Evolutionary conservation across 2,797 vertebrate species (phyloP), one percentile per base, ranked within the genome.

Genomic region (Lepidocolaptes lacrymiger): DNA sequence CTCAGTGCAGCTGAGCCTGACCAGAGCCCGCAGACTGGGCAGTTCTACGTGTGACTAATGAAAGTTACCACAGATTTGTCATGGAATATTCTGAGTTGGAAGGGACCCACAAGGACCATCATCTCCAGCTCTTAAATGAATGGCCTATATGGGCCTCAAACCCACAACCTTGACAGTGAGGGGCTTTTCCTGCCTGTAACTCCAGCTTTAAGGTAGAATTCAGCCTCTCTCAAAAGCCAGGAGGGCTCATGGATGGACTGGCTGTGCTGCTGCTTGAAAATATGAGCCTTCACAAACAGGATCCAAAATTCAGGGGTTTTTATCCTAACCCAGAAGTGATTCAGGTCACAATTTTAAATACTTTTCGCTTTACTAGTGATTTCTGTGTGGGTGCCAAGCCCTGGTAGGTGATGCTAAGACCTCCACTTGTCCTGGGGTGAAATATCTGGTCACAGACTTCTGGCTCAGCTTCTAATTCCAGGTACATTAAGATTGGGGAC

Each of bases 401-500:
- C 21, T 37, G 41, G 30, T 19, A 9, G 56, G 39, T 82, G 23
- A 22, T 19, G 7, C 7, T 48, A 55, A 23, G 32, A 2, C 7
- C 36, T 17, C 21, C 13, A 0, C 6, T 22, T 15, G 19, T 43
- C 13, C 58, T 48, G 15, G 12, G 12, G 18, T 14, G n/a, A 32
- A 54, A 27, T 5, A 14, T 27, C 49, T 59, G 14, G n/a, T 30
- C 34, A 27, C 27, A 24, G 15, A 28, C 0, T 1, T n/a, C 52
- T 32, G 55, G 0, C 55, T 37, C 26, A 12, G 7, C 24, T 73
- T 22, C 39, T 77, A 32, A 32, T 89, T 94, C 49, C 97, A 99
- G 99, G 89, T 99, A 97, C 97, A 98, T 99, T 83, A 99, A 98
- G 97, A 98, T 99, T 0, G 99, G 99, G 36, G 99, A 99, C 97